Percentiles rank a stretch among this genome's conserved stretches.
Evolutionary conservation across 2,113 vertebrate species (phyloP).

Genomic region (Coracopsis vasa): DNA sequence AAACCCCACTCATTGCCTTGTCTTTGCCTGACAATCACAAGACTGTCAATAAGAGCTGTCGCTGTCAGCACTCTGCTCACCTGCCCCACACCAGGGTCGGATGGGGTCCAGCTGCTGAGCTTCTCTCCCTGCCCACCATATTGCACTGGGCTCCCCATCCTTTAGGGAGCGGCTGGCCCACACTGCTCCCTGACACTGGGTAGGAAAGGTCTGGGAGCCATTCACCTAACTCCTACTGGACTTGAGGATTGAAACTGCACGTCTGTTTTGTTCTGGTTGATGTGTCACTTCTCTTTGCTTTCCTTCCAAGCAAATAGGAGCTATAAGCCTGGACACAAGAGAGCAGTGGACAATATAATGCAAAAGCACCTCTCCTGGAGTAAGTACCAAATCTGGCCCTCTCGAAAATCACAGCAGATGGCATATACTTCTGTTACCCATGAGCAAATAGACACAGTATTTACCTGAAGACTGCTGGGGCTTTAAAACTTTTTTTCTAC

Average conservation of each 20-base stretch:
- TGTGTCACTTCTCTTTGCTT: not conserved
- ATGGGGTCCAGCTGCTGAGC: not conserved
- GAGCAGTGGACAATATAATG: not conserved
- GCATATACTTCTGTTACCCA: not conserved
- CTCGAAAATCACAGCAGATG: not conserved
- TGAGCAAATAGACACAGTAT: not conserved
- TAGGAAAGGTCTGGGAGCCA: not conserved
- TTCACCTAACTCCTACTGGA: not conserved
- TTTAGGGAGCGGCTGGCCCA: not conserved
- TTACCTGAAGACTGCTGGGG: not conserved
- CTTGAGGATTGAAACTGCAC: not conserved
- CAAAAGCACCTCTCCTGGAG: not conserved
- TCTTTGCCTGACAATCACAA: not conserved
- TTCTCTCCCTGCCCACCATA: not conserved
- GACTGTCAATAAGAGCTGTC: not conserved
- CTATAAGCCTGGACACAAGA: not conserved
- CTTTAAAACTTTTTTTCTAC: not conserved
- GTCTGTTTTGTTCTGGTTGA: not conserved
- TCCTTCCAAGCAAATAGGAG: not conserved
- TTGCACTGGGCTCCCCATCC: not conserved
- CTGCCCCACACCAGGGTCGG: not conserved
- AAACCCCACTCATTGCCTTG: not conserved
- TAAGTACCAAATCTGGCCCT: not conserved
- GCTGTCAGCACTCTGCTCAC: not conserved
- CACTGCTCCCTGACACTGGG: not conserved